Conservation (phyloP, 2,113 vertebrate species). For the Pongo pygmaeus region DNA sequence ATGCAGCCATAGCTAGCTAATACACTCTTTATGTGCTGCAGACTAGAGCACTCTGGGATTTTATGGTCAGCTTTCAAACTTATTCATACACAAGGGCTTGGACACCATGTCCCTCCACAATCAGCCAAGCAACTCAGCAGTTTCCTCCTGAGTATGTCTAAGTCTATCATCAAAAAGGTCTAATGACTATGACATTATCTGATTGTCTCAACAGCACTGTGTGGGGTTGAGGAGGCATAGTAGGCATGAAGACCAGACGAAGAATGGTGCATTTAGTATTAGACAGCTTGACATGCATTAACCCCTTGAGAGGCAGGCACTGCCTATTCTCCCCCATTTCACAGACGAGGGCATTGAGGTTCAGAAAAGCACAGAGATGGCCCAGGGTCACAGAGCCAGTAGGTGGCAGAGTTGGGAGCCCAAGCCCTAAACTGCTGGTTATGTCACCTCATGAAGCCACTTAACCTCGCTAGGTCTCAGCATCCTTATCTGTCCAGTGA, state of each 20-base stretch:
- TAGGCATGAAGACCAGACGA: too few species aligned
- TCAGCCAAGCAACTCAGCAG: neutral
- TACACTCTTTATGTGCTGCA: fast-evolving
- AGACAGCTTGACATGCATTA: neutral
- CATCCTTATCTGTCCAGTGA: neutral
- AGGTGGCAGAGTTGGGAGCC: neutral
- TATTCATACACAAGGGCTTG: neutral
- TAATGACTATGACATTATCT: neutral
- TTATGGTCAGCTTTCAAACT: neutral
- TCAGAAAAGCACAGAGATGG: neutral
- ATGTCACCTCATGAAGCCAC: neutral
- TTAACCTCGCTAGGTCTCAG: neutral
- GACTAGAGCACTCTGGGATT: neutral
- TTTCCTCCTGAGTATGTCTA: neutral
- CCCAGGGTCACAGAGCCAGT: neutral
- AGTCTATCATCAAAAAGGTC: too few species aligned
- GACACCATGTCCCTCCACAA: neutral
- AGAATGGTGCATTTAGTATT: neutral
- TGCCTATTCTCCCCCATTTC: neutral
- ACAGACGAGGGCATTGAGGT: neutral
- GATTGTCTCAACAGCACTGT: neutral
- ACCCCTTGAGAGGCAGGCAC: neutral
- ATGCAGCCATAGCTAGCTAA: neutral
- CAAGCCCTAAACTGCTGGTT: neutral
- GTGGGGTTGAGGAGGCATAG: neutral